Evolutionary conservation across 2,888 invertebrate genomes (phyloP), one percentile per base, ranked within the genome.

Genomic region (Halictus quadricinctus): DNA sequence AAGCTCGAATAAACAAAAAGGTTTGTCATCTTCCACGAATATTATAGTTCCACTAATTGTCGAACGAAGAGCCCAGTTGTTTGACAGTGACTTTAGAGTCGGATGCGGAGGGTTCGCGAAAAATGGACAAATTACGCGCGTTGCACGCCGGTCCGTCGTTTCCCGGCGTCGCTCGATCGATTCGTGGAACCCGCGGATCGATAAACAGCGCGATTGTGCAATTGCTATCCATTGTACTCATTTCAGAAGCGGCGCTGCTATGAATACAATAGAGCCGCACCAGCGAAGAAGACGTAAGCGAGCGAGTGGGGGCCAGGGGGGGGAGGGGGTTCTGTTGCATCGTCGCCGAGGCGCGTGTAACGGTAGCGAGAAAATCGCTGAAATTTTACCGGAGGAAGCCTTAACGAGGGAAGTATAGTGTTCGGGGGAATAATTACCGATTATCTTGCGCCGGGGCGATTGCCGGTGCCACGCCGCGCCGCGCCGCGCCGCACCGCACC

Each of bases 151-250:
- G 43, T n/a, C 21, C 43, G 69, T 43, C n/a, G 78, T 79, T 76
- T 70, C 83, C 58, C 78, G 84, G 50, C 72, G 75, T 79, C 10
- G 13, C 36, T 46, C 72, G 84, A 84, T 78, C 80, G 76, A 75
- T 72, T 72, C 50, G 8, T 36, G 66, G 64, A 79, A 85, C 77
- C 64, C 75, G 78, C 64, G 76, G 81, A 85, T 86, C 86, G 86
- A 86, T 85, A 79, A 86, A 86, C 81, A 60, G 70, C 64, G 81
- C 54, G 81, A 85, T 86, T 85, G 86, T 72, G 85, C 86, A 81
- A 86, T 86, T 85, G 81, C 85, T 60, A 76, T 85, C 81, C 81
- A 76, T 85, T 81, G 86, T 81, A 13, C 86, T 81, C 60, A 76
- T 85, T 85, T 78, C 43, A 78, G 85, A 75, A 77, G 85, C 80